These are phyloP conservation scores for Popillia japonica DNA, from an alignment of 1,140 invertebrate genomes.

Conservation along the genomic window DNA sequence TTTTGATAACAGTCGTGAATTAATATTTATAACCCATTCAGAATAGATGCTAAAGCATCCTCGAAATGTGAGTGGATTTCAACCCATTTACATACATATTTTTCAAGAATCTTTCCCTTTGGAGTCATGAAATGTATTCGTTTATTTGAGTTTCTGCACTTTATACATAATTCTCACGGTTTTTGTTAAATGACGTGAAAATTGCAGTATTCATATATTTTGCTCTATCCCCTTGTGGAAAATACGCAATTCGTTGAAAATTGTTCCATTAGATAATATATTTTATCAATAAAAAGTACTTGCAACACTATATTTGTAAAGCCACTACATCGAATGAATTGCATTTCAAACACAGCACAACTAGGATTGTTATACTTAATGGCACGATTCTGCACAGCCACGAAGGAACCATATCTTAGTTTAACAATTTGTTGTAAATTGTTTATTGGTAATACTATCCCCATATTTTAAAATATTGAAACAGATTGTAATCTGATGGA, in stretches of 20 bases:
- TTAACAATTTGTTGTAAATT: too few species aligned
- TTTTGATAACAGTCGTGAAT: slow-evolving; percentile 14
- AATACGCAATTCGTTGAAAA: neutral
- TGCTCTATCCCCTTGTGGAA: neutral
- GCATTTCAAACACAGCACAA: too few species aligned
- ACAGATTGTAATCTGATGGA: too few species aligned
- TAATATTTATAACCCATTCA: slow-evolving; percentile 1
- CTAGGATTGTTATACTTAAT: too few species aligned
- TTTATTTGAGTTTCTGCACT: neutral
- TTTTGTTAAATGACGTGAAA: neutral
- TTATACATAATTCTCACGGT: neutral
- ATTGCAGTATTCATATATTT: neutral
- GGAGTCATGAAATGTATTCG: neutral
- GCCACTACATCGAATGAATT: too few species aligned
- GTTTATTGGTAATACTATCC: too few species aligned
- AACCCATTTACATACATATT: neutral
- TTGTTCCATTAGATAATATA: neutral
- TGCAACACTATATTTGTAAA: too few species aligned
- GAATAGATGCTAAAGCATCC: neutral
- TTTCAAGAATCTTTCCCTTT: neutral
- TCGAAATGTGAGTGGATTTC: neutral
- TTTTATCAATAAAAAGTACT: too few species aligned
- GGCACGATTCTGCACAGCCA: too few species aligned
- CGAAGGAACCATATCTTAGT: too few species aligned
- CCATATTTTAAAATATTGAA: too few species aligned